A percentile compares a stretch with the other conserved stretches of the same genome.
phyloP scores from a whole-genome alignment of 2,113 vertebrate genomes.

The Danio rerio region GRCz12tu NC_133184.1:5756001-5756500 shows the following conservation, averaged over 20 bases:
- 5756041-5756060: background rate
- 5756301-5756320: background rate
- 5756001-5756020: conserved; percentile 23
- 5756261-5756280: background rate
- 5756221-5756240: background rate
- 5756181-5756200: background rate
- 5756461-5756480: too few relatives aligned
- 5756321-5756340: background rate
- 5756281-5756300: background rate
- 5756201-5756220: background rate
- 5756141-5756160: background rate
- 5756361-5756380: background rate
- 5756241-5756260: background rate
- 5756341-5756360: background rate
- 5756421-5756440: too few relatives aligned
- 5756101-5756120: conserved; percentile 14
- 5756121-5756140: background rate
- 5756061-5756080: conserved; percentile 21
- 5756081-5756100: conserved; percentile 27
- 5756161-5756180: conserved; percentile 15
- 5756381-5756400: too few relatives aligned
- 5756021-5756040: conserved; percentile 19
- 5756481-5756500: too few relatives aligned
- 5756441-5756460: too few relatives aligned
- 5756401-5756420: too few relatives aligned